Conservation (phyloP, 2,888 invertebrate genomes). For the Deilephila porcellus region DNA sequence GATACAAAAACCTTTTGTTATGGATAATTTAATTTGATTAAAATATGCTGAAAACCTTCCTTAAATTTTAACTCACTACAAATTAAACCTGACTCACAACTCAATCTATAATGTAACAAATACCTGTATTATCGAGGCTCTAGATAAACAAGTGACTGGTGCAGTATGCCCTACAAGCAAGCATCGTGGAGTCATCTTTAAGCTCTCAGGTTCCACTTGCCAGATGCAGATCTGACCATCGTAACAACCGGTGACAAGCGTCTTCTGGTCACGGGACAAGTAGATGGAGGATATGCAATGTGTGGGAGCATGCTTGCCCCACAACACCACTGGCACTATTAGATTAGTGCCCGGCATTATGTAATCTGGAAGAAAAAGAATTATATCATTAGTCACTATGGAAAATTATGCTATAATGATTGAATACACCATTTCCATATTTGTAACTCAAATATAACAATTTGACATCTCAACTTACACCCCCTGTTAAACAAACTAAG, state of each 20-base stretch:
- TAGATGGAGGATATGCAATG: slow-evolving; percentile 98
- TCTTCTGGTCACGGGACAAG: slow-evolving; percentile 95
- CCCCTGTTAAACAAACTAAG: too few species aligned
- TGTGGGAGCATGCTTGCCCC: slow-evolving; percentile 98
- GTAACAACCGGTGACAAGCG: slow-evolving; percentile 97
- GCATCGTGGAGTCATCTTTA: slow-evolving; percentile 96
- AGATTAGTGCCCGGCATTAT: slow-evolving; percentile 93
- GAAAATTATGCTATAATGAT: too few species aligned
- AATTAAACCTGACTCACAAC: background rate
- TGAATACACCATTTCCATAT: too few species aligned
- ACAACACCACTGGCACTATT: slow-evolving; percentile 98
- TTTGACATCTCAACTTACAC: too few species aligned
- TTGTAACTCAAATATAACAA: too few species aligned
- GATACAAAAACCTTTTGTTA: too few species aligned
- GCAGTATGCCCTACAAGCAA: slow-evolving; percentile 97
- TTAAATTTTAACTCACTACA: too few species aligned
- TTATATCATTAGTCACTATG: too few species aligned
- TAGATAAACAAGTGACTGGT: slow-evolving; percentile 95
- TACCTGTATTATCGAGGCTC: slow-evolving; percentile 89
- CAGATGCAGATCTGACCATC: slow-evolving; percentile 99
- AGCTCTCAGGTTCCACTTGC: slow-evolving; percentile 90
- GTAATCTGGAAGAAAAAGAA: slow-evolving; percentile 43
- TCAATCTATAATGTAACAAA: slow-evolving; percentile 28
- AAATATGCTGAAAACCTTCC: too few species aligned
- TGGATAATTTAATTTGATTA: too few species aligned